These are phyloP conservation scores for Characodon lateralis DNA, from an alignment of 2,797 vertebrate genomes.

Conservation along the genomic window DNA sequence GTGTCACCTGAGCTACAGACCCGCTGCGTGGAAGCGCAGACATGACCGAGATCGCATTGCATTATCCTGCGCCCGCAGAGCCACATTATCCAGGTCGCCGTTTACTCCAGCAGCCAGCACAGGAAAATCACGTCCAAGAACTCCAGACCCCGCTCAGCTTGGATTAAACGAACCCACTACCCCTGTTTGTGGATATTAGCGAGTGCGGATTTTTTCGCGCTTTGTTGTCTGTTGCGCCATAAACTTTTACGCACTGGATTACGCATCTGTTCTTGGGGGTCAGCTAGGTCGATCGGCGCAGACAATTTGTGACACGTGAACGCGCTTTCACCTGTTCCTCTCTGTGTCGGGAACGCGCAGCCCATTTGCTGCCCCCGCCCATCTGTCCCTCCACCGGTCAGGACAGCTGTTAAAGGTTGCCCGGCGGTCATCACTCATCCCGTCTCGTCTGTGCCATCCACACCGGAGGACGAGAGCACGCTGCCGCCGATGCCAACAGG, in stretches of 20 bases:
- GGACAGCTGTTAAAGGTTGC: conserved; percentile 78
- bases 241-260: conserved; percentile 68
- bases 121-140: conserved; percentile 69
- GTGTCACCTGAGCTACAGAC: conserved; percentile 69
- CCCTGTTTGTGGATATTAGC: conserved; percentile 29
- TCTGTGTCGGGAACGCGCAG: conserved; percentile 68
- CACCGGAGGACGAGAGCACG: conserved; percentile 71
- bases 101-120: conserved; percentile 67
- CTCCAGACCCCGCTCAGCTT: conserved; percentile 57
- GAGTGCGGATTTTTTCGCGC: background rate
- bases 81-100: conserved; percentile 66
- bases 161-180: conserved; percentile 59
- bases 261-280: conserved; percentile 58
- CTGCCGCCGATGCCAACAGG: conserved; percentile 80
- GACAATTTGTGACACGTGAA: conserved; percentile 62
- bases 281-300: conserved; percentile 57
- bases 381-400: conserved; percentile 62
- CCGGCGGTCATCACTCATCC: conserved; percentile 69
- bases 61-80: conserved; percentile 73
- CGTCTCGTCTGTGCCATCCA: conserved; percentile 47
- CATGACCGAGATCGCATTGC: conserved; percentile 76
- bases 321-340: conserved; percentile 83
- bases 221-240: conserved; percentile 24
- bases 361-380: conserved; percentile 60
- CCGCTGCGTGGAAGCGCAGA: conserved; percentile 70